Conservation (phyloP, 2,797 vertebrate species). For the Poecilia velifera region DNA sequence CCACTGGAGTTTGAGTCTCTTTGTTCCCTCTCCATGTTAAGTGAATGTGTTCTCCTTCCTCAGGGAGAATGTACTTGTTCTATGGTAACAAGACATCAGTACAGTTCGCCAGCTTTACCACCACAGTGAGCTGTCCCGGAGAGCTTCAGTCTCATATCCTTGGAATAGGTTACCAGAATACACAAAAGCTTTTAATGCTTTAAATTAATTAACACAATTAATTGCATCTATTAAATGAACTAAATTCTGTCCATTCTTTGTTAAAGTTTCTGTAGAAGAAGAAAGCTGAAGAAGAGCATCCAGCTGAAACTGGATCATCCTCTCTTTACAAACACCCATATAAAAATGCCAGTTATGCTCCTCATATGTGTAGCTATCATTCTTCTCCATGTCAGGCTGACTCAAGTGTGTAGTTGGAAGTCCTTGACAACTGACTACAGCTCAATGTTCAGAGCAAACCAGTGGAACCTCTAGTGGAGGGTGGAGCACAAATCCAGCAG, state of each 20-base stretch:
- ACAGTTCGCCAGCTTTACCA: slow-evolving; percentile 90
- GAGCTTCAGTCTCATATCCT: slow-evolving; percentile 94
- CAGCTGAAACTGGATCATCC: background rate
- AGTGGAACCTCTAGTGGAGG: slow-evolving; percentile 90
- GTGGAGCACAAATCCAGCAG: slow-evolving; percentile 93
- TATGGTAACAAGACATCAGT: slow-evolving; percentile 94
- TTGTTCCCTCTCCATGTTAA: background rate
- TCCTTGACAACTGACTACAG: slow-evolving; percentile 86
- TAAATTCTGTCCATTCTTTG: background rate
- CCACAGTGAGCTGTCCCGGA: slow-evolving; percentile 86
- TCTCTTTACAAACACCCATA: background rate
- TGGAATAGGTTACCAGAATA: slow-evolving; percentile 2
- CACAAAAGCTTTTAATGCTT: background rate
- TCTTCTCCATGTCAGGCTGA: background rate
- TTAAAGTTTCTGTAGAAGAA: background rate
- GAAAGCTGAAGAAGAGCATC: background rate
- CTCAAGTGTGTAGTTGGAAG: background rate
- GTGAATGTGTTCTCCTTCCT: slow-evolving; percentile 7
- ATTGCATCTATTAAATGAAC: background rate
- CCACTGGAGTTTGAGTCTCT: background rate
- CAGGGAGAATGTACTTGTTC: slow-evolving; percentile 95
- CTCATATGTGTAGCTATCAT: background rate
- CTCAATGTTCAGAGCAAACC: slow-evolving; percentile 90
- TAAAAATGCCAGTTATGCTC: background rate
- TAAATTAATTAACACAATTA: too few relatives aligned